Conservation (phyloP, 2,888 invertebrate species). For the Alviniconcha strummeri region DNA sequence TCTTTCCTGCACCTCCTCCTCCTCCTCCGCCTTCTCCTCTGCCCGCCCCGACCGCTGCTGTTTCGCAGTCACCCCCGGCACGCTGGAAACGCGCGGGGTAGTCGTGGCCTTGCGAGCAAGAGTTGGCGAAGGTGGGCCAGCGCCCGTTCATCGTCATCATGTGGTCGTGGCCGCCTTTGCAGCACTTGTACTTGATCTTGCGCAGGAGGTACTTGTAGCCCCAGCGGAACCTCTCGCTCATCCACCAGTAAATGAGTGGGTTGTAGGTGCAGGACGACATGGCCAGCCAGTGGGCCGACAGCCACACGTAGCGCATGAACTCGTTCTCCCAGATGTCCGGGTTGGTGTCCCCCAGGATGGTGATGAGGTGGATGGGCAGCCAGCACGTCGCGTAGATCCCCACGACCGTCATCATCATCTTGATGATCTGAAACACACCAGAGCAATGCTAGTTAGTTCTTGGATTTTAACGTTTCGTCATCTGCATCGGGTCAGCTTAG, state of each 20-base stretch:
- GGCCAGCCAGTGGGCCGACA: conserved; percentile 83
- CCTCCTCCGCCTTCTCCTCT: background rate
- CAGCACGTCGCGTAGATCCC: conserved; percentile 95
- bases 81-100: background rate
- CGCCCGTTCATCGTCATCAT: conserved; percentile 25
- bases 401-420: conserved; percentile 91
- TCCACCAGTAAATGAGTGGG: conserved; percentile 96
- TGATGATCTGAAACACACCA: conserved; percentile 74
- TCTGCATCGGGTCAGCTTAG: too few species aligned
- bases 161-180: conserved; percentile 19
- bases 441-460: too few species aligned
- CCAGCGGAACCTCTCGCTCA: conserved; percentile 84
- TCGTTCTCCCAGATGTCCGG: conserved; percentile 46
- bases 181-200: conserved; percentile 26
- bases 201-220: conserved; percentile 44
- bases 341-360: conserved; percentile 79
- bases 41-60: background rate
- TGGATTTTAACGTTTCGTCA: too few species aligned
- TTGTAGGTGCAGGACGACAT: conserved; percentile 98
- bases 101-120: conserved; percentile 13
- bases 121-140: background rate
- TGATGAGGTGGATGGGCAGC: conserved; percentile 94
- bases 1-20: background rate
- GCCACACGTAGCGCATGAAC: conserved; percentile 56
- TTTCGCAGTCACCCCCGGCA: background rate